Evolutionary conservation across 2,888 invertebrate species (phyloP).

Genomic region (Drosophila gaucha): DNA sequence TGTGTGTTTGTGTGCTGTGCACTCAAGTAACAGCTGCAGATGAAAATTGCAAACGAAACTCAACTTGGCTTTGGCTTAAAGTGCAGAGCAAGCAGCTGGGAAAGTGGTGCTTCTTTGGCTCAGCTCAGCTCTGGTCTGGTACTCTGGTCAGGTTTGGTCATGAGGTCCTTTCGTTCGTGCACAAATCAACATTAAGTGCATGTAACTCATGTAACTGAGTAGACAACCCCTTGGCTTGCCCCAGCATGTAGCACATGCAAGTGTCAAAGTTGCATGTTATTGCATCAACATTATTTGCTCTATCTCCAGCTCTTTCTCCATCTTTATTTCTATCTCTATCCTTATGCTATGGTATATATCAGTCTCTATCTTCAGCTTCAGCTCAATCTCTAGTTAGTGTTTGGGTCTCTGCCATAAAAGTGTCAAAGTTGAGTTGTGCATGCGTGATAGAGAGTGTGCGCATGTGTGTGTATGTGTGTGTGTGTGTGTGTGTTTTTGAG

Average conservation of each 20-base stretch:
- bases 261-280: slow-evolving; percentile 78
- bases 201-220: slow-evolving; percentile 52
- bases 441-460: slow-evolving; percentile 3
- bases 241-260: slow-evolving; percentile 32
- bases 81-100: slow-evolving; percentile 38
- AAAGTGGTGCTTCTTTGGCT: slow-evolving; percentile 26
- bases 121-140: slow-evolving; percentile 9
- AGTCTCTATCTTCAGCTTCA: not conserved
- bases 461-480: not conserved
- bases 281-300: slow-evolving; percentile 70
- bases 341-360: not conserved
- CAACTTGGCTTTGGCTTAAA: slow-evolving; percentile 41
- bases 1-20: slow-evolving; percentile 43
- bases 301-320: slow-evolving; percentile 8
- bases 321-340: not conserved
- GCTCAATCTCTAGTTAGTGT: slow-evolving; percentile 2
- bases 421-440: slow-evolving; percentile 44
- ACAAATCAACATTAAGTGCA: slow-evolving; percentile 79
- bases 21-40: slow-evolving; percentile 72
- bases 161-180: slow-evolving; percentile 46
- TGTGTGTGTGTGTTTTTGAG: slow-evolving; percentile 4
- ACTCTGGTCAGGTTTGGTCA: slow-evolving; percentile 30
- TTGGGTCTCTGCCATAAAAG: slow-evolving; percentile 29
- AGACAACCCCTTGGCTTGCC: not conserved
- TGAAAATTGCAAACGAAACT: slow-evolving; percentile 79